A percentile compares a stretch with the other conserved stretches of the same genome.
phyloP scores from a whole-genome alignment of 2,797 vertebrate genomes.

The Anableps anableps region DNA sequence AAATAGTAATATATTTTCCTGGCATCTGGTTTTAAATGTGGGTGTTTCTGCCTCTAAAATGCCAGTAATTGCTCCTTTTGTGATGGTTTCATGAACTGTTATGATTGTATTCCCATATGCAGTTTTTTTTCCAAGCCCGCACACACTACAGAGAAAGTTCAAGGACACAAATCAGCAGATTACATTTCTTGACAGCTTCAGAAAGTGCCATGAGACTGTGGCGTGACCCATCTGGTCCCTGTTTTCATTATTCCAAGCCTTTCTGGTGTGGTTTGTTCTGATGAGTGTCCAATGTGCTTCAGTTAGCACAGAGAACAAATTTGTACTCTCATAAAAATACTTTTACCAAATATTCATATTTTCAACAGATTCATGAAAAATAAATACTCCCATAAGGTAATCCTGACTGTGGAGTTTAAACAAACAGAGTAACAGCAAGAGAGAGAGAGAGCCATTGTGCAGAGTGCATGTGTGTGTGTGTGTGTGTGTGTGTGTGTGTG shows the following conservation, averaged over 20 bases:
- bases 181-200: not conserved
- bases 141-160: not conserved
- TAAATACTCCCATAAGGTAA: not conserved
- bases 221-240: not conserved
- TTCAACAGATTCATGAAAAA: not conserved
- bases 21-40: not conserved
- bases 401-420: conserved; percentile 27
- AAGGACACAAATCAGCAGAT: conserved; percentile 2
- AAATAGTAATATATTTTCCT: not conserved
- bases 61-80: not conserved
- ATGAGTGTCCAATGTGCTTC: not conserved
- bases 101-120: conserved; percentile 1
- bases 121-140: not conserved
- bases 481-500: conserved; percentile 35
- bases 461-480: conserved; percentile 19
- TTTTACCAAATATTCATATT: not conserved
- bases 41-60: conserved; percentile 2
- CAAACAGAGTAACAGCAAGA: conserved; percentile 46
- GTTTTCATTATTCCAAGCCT: not conserved
- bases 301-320: not conserved
- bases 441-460: conserved; percentile 11
- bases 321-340: not conserved
- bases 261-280: not conserved
- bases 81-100: conserved; percentile 2
- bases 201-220: not conserved